A percentile compares a stretch with the other conserved stretches of the same genome.
phyloP scores from a whole-genome alignment of 2,888 invertebrate genomes.

The Disparrhopalites patrizii region DNA sequence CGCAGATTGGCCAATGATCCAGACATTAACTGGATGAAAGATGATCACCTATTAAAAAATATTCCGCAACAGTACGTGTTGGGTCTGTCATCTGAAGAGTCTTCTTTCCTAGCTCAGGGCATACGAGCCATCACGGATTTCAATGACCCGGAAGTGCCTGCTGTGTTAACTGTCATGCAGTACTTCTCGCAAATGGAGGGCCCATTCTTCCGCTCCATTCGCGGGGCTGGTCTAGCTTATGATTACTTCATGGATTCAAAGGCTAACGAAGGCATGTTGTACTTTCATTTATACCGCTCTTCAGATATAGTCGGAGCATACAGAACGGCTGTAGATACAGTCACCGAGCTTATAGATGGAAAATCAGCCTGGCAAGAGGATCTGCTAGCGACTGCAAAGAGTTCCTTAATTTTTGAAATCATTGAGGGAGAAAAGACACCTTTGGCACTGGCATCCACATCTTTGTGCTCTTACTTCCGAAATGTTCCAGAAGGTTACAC shows the following conservation, averaged over 20 bases:
- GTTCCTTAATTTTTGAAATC: slow-evolving; percentile 80
- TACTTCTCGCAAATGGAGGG: slow-evolving; percentile 86
- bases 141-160: slow-evolving; percentile 63
- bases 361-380: slow-evolving; percentile 65
- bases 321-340: slow-evolving; percentile 68
- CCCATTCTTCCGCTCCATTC: slow-evolving; percentile 81
- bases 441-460: slow-evolving; percentile 52
- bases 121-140: slow-evolving; percentile 64
- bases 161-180: slow-evolving; percentile 72
- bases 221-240: slow-evolving; percentile 82
- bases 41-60: slow-evolving; percentile 19
- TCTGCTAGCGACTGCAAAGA: slow-evolving; percentile 75
- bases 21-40: slow-evolving; percentile 43
- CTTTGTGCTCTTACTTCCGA: slow-evolving; percentile 69
- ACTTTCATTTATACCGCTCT: slow-evolving; percentile 69
- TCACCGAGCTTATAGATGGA: slow-evolving; percentile 63
- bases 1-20: slow-evolving; percentile 39
- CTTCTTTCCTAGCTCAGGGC: slow-evolving; percentile 66
- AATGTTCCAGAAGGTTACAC: slow-evolving; percentile 61
- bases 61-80: slow-evolving; percentile 57
- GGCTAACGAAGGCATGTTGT: slow-evolving; percentile 66
- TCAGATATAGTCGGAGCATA: slow-evolving; percentile 76
- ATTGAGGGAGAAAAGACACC: slow-evolving; percentile 63
- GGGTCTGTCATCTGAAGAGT: slow-evolving; percentile 78
- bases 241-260: slow-evolving; percentile 64